phyloP scores from a whole-genome alignment of 2,797 vertebrate genomes.

The Sebastes nivosus region DNA sequence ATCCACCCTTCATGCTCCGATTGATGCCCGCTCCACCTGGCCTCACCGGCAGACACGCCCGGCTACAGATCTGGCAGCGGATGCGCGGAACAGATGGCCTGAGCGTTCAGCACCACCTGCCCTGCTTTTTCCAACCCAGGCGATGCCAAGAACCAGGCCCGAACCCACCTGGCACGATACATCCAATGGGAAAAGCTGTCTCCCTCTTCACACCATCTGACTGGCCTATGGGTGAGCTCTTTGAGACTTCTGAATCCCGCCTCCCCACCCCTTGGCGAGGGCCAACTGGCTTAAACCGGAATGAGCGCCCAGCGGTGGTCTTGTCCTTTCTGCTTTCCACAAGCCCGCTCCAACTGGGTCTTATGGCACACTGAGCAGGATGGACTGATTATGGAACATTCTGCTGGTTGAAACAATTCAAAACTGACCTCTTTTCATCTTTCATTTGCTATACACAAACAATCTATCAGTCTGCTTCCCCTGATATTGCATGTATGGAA shows the following conservation, averaged over 20 bases:
- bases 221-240: constrained; percentile 29
- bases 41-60: constrained; percentile 40
- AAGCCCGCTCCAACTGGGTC: constrained; percentile 60
- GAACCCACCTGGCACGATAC: constrained; percentile 49
- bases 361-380: constrained; percentile 35
- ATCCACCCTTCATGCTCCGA: constrained; percentile 76
- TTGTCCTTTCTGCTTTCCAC: constrained; percentile 61
- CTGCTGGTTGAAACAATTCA: constrained; percentile 22
- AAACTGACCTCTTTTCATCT: constrained; percentile 17
- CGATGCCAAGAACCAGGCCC: constrained; percentile 53
- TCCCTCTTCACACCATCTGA: neutral
- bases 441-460: constrained; percentile 7
- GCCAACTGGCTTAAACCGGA: constrained; percentile 52
- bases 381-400: constrained; percentile 23
- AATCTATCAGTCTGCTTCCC: neutral
- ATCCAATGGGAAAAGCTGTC: constrained; percentile 46
- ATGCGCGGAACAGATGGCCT: constrained; percentile 74
- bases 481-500: constrained; percentile 13
- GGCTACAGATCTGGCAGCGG: constrained; percentile 66
- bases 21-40: constrained; percentile 68
- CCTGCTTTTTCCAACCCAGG: constrained; percentile 62
- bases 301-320: constrained; percentile 55
- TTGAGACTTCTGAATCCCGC: constrained; percentile 16
- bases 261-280: constrained; percentile 6
- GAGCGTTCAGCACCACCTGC: constrained; percentile 74